phyloP scores from a whole-genome alignment of 2,113 vertebrate species.

The Prunella fulvescens region DNA sequence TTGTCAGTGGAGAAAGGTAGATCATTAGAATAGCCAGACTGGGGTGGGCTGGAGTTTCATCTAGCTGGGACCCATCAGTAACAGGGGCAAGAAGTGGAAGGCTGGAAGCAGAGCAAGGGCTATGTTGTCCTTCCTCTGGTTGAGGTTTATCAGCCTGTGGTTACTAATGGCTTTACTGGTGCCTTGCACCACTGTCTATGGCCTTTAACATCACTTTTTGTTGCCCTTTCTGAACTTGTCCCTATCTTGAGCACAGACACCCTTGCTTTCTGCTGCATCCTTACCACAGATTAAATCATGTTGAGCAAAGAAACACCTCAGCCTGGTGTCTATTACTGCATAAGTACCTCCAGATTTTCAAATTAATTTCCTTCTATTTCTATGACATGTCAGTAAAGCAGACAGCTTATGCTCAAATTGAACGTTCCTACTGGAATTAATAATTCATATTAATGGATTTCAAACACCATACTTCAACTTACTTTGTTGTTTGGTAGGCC shows the following conservation, averaged over 20 bases:
- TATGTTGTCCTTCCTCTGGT: neutral
- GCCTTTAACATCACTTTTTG: neutral
- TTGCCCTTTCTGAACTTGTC: neutral
- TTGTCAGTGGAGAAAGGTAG: neutral
- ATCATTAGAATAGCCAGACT: neutral
- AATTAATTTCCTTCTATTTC: neutral
- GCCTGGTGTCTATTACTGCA: neutral
- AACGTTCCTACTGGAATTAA: neutral
- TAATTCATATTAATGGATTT: conserved; percentile 2
- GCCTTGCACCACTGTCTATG: neutral
- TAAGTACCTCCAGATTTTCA: neutral
- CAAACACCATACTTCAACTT: neutral
- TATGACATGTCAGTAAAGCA: neutral
- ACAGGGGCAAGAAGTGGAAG: neutral
- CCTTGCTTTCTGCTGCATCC: neutral
- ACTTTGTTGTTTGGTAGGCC: neutral
- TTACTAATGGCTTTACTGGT: neutral
- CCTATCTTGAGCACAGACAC: neutral
- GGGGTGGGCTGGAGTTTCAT: neutral
- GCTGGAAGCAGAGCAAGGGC: neutral
- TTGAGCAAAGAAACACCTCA: neutral
- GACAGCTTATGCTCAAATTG: neutral
- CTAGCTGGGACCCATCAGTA: neutral
- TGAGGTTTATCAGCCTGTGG: neutral
- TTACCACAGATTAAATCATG: neutral